These are phyloP conservation scores for Megalonaias nervosa DNA, from an alignment of 1,140 invertebrate species.

Conservation along the genomic window DNA sequence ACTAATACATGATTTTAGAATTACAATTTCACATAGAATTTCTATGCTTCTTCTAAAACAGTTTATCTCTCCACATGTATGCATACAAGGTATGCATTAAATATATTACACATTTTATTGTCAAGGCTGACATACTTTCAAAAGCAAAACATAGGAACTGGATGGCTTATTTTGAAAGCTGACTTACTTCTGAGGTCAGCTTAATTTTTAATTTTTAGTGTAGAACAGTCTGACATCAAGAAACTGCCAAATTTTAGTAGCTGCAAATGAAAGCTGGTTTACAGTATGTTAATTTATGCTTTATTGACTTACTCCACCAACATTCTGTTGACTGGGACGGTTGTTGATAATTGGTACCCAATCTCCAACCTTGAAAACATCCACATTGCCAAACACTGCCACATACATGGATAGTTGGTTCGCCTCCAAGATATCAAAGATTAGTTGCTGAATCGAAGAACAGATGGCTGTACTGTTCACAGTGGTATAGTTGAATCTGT, in stretches of 20 bases:
- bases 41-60: too few relatives aligned
- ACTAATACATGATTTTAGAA: too few relatives aligned
- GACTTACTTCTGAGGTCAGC: background rate
- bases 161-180: too few relatives aligned
- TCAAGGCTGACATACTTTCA: too few relatives aligned
- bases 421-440: background rate
- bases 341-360: constrained; percentile 74
- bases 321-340: constrained; percentile 30
- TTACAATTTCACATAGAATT: too few relatives aligned
- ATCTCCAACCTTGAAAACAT: constrained; percentile 69
- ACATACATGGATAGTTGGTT: constrained; percentile 64
- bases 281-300: background rate
- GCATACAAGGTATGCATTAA: too few relatives aligned
- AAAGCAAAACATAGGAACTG: too few relatives aligned
- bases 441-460: background rate
- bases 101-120: too few relatives aligned
- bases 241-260: background rate
- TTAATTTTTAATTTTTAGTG: background rate
- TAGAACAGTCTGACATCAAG: background rate
- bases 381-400: constrained; percentile 77
- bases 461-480: background rate
- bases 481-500: constrained; percentile 8
- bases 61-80: too few relatives aligned
- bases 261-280: background rate
- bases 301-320: constrained; percentile 1